Base-by-base conservation (phyloP, 1,140 invertebrate species). In the Saccostrea echinata region DNA sequence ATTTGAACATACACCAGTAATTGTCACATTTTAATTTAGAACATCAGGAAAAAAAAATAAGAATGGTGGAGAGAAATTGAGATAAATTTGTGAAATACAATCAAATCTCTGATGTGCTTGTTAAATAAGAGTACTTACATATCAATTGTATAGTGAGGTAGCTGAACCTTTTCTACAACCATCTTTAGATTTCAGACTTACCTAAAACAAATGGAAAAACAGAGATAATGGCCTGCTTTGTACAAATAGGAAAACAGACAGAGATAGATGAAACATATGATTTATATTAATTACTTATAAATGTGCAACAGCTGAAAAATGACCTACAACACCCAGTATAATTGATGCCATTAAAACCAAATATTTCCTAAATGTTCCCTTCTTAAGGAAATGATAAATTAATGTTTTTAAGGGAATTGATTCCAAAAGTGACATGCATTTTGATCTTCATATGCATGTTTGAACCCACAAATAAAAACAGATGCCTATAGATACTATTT, bases 171-270 rank as follows among this genome's bases (percentile, higher is more conserved):
- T 27, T 76, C 68, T 76, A 76, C 16, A 27, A 76, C 68, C 68
- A 76, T 76, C 30, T 76, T 33, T 76, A 27, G 16, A 76, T 76
- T 76, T 76, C 68, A 33, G 68, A 76, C 68, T 76, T 76, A 76
- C 68, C 68, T 76, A 76, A 76, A 76, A 76, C 27, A 76, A 16
- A 76, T 76, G 27, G 68, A 76, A 27, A 30, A 24, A 30, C 68
- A 76, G 8, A 30, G 27, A 30, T 76, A 76, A 76, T 76, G 13
- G 13, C 27, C 16, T 12, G 27, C 27, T 33, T 30, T 16, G 27
- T 16, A 27, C 68, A 27, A 13, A 12, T 76, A 30, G 1, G 30
- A 76, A 71, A 76, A 76, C 27, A 30, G 16, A 16, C 27, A 21
- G 16, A 76, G 16, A 76, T 27, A 33, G 11, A 76, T 33, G 16